Evolutionary conservation across 1,140 invertebrate genomes (phyloP).

Genomic region (Tetranychus cinnabarinus): DNA sequence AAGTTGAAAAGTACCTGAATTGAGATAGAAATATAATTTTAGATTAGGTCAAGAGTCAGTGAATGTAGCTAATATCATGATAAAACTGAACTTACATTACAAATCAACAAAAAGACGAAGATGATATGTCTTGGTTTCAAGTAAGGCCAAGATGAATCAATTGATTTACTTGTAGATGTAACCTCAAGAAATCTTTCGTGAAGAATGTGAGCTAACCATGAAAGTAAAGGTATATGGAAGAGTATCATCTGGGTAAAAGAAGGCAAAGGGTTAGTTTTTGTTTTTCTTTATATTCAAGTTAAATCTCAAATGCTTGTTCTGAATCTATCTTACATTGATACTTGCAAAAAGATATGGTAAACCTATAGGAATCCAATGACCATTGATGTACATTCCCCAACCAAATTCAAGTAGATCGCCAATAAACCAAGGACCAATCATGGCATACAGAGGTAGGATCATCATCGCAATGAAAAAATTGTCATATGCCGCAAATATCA

Average conservation of each 20-base stretch:
- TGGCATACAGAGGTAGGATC: conserved; percentile 40
- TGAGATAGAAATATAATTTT: conserved; percentile 22
- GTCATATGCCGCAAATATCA: conserved; percentile 44
- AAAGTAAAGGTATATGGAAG: conserved; percentile 44
- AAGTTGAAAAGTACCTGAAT: conserved; percentile 35
- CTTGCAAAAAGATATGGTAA: conserved; percentile 61
- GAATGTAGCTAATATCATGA: no score
- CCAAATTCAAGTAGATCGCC: conserved; percentile 65
- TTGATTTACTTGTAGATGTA: not conserved
- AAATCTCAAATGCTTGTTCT: no score
- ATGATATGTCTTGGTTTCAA: conserved; percentile 9
- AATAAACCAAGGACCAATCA: conserved; percentile 50
- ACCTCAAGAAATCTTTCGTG: conserved; percentile 27
- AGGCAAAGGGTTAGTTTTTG: conserved; percentile 1
- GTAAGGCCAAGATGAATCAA: conserved; percentile 7
- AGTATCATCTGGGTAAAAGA: conserved; percentile 26
- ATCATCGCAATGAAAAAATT: conserved; percentile 45
- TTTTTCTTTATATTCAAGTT: not conserved
- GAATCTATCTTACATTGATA: conserved; percentile 27
- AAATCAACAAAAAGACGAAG: conserved; percentile 8
- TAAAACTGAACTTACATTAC: conserved; percentile 1
- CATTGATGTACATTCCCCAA: conserved; percentile 58
- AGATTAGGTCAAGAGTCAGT: no score
- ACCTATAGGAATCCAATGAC: conserved; percentile 44
- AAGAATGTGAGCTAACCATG: conserved; percentile 35